Base-by-base conservation (phyloP, 2,888 invertebrate species). In the Bugulina stolonifera region DNA sequence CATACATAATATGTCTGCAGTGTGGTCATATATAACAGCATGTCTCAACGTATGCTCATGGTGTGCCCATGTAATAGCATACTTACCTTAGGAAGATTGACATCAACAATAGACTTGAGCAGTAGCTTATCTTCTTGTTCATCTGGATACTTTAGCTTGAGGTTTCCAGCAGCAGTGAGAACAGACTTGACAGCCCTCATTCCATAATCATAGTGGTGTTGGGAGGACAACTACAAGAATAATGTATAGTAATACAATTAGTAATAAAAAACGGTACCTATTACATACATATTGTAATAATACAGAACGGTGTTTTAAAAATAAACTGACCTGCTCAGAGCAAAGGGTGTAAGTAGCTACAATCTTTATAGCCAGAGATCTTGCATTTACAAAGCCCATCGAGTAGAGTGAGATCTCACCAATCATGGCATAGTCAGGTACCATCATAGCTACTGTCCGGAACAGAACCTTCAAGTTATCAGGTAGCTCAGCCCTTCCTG, bases 181-280 rank as follows among this genome's bases (percentile, higher is more conserved):
- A 84, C 83, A 5, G 83, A 83, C 76, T 84, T 84, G 34, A 84
- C 83, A 1, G 84, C 84, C 72, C 84, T 74, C 84, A 84, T 84
- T 23, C 84, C 84, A 74, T 83, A 84, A 75, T 84, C 84, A 74
- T 84, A 84, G 76, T 84, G 84, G 76, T 83, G 82, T 73, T 84
- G 84, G 32, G 83, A 83, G n/a, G 84, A 84, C 73, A 84, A 74
- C 80, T 83, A 75, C 1, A 75, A 71, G 2, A 52, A 32, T 64
- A 54, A 3, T 10, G 43, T 43, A 43, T 43, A 43, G 18, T 10
- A 43, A 43, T 43, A 43, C 5, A 43, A 43, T 18, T 18, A 43
- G 5, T 43, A 10, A 43, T 43, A 18, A 5, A 43, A 43, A n/a
- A n/a, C n/a, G n/a, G n/a, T n/a, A n/a, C n/a, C n/a, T n/a, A n/a